Evolutionary conservation across 2,113 vertebrate species (phyloP).

Genomic region (Poeciliopsis turrubarensis): DNA sequence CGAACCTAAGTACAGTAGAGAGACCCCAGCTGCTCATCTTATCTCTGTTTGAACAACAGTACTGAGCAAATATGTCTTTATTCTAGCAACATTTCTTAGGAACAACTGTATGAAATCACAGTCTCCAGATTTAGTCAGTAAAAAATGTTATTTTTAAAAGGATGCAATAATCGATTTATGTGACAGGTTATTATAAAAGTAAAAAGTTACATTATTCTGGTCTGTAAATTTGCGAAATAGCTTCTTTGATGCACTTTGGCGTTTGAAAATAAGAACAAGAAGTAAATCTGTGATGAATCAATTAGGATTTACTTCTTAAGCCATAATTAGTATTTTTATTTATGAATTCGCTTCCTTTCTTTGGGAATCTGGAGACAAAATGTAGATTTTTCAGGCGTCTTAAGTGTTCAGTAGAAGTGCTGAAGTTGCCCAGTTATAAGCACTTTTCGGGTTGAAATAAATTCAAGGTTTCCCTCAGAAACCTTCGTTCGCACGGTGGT

Average conservation of each 20-base stretch:
- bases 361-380: neutral
- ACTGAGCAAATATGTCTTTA: too few relatives aligned
- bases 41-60: neutral
- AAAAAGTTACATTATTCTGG: neutral
- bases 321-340: too few relatives aligned
- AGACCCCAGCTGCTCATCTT: neutral
- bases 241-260: too few relatives aligned
- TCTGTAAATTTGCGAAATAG: neutral
- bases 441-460: too few relatives aligned
- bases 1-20: neutral
- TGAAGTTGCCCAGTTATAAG: too few relatives aligned
- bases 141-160: neutral
- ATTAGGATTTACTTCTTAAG: too few relatives aligned
- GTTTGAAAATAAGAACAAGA: too few relatives aligned
- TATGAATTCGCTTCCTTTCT: neutral
- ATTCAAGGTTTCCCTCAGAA: too few relatives aligned
- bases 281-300: too few relatives aligned
- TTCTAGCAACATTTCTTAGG: too few relatives aligned
- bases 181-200: neutral
- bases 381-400: neutral
- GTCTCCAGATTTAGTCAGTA: neutral
- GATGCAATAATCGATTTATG: neutral
- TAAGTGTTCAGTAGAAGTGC: neutral
- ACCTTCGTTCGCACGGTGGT: too few relatives aligned
- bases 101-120: neutral